A percentile compares a stretch with the other conserved stretches of the same genome.
phyloP scores from a whole-genome alignment of 30 jellyfish, hydroid and myxozoan genomes.

The Pseudorhiza aurosa region DNA sequence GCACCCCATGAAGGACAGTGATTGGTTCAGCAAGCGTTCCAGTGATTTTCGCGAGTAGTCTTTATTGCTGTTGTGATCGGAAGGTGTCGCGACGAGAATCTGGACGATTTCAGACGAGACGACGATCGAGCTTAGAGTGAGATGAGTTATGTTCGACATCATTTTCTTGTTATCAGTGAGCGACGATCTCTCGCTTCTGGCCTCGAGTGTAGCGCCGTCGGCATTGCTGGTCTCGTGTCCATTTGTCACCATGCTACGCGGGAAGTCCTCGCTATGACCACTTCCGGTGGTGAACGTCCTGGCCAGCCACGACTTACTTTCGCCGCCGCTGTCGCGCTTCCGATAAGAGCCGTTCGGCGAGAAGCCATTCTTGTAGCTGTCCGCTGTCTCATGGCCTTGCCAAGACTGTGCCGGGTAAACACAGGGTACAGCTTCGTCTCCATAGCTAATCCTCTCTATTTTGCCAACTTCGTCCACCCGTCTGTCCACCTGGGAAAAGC shows the following conservation, averaged over 20 bases:
- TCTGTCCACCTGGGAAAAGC: background rate
- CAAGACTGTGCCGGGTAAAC: constrained; percentile 34
- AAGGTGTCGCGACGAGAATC: constrained; percentile 43
- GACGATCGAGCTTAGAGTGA: constrained; percentile 14
- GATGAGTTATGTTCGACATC: constrained; percentile 39
- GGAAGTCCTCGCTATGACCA: constrained; percentile 22
- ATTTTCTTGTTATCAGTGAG: constrained; percentile 26
- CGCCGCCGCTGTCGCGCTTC: constrained; percentile 1
- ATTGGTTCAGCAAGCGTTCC: constrained; percentile 37
- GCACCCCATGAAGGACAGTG: constrained; percentile 30
- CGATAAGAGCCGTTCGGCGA: constrained; percentile 2
- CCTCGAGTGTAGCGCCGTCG: background rate
- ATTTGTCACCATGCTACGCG: constrained; percentile 1
- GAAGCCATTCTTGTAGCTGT: background rate
- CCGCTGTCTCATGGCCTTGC: constrained; percentile 8
- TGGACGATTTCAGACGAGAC: constrained; percentile 59
- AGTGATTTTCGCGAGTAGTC: constrained; percentile 28
- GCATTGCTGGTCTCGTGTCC: constrained; percentile 5
- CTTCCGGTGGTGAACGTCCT: constrained; percentile 32
- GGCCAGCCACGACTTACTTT: constrained; percentile 34
- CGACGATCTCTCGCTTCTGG: background rate
- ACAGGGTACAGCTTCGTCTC: constrained; percentile 7
- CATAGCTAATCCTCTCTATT: background rate
- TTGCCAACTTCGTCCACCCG: background rate
- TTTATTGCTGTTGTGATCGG: constrained; percentile 52